Conservation (phyloP, 2,888 invertebrate species). For the Lagria hirta region DNA sequence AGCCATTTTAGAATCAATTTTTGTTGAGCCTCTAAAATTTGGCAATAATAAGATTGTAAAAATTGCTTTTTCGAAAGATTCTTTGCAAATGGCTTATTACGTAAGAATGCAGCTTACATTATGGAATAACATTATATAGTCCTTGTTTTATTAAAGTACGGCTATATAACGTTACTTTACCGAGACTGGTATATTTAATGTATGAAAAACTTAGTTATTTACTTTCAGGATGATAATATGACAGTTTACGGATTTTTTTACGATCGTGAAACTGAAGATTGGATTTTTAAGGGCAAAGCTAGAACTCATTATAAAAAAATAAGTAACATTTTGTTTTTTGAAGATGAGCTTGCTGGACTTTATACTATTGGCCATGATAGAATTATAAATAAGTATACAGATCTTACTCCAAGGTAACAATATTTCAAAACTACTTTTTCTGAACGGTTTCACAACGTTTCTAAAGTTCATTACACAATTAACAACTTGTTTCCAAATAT, state of each 20-base stretch:
- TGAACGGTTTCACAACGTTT: background rate
- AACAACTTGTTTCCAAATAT: background rate
- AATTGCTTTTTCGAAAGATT: constrained; percentile 59
- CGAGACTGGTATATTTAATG: no score
- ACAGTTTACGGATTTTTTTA: constrained; percentile 59
- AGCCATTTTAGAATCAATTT: constrained; percentile 56
- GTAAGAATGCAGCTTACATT: constrained; percentile 57
- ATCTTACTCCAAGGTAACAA: constrained; percentile 3
- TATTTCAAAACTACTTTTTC: no score
- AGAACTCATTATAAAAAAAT: constrained; percentile 63
- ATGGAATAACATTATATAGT: no score
- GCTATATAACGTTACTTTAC: no score
- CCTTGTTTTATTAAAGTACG: no score
- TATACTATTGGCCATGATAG: constrained; percentile 63
- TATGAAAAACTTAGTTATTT: constrained; percentile 12
- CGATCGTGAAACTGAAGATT: constrained; percentile 48
- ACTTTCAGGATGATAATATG: constrained; percentile 57
- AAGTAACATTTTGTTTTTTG: constrained; percentile 59
- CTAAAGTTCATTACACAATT: background rate
- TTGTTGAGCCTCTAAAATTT: constrained; percentile 55
- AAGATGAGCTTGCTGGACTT: constrained; percentile 52
- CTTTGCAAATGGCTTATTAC: constrained; percentile 59
- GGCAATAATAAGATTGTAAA: constrained; percentile 55
- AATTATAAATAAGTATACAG: constrained; percentile 51
- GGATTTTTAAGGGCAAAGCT: constrained; percentile 63